Evolutionary conservation across 2,797 vertebrate species (phyloP).

Genomic region (Triplophysa bombifrons): DNA sequence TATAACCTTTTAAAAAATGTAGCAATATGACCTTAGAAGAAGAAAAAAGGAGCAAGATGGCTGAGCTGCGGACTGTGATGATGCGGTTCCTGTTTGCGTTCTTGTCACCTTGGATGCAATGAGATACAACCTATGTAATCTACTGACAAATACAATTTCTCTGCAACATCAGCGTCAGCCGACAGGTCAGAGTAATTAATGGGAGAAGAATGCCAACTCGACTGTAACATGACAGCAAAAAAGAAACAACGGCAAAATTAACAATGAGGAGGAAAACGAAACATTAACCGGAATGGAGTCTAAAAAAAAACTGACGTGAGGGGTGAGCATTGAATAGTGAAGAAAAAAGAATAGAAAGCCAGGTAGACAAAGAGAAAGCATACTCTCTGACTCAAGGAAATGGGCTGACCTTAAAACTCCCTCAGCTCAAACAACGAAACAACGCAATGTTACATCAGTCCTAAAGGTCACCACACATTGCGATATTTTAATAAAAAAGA

Average conservation of each 20-base stretch:
- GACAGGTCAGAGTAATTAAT: conserved; percentile 68
- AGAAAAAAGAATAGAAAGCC: conserved; percentile 11
- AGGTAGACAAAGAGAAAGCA: conserved; percentile 33
- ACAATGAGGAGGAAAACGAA: conserved; percentile 35
- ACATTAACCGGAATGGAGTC: conserved; percentile 39
- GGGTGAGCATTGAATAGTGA: conserved; percentile 34
- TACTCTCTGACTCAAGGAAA: conserved; percentile 32
- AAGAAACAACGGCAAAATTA: conserved; percentile 41
- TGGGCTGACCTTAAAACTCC: conserved; percentile 45
- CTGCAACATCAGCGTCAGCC: conserved; percentile 61
- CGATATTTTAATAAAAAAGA: conserved; percentile 44
- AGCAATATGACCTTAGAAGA: conserved; percentile 62
- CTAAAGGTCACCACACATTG: conserved; percentile 44
- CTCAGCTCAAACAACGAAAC: conserved; percentile 29
- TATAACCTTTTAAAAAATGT: conserved; percentile 64
- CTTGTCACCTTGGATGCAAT: conserved; percentile 30
- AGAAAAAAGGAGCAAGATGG: conserved; percentile 27
- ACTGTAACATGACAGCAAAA: conserved; percentile 27
- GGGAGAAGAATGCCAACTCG: neutral
- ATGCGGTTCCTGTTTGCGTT: conserved; percentile 23
- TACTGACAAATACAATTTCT: conserved; percentile 64
- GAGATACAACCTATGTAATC: conserved; percentile 62
- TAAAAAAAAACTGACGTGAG: conserved; percentile 26
- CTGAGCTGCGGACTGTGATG: conserved; percentile 45
- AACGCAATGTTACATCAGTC: conserved; percentile 44